phyloP scores from a whole-genome alignment of 2,113 vertebrate species.

The Corvus hawaiiensis region DNA sequence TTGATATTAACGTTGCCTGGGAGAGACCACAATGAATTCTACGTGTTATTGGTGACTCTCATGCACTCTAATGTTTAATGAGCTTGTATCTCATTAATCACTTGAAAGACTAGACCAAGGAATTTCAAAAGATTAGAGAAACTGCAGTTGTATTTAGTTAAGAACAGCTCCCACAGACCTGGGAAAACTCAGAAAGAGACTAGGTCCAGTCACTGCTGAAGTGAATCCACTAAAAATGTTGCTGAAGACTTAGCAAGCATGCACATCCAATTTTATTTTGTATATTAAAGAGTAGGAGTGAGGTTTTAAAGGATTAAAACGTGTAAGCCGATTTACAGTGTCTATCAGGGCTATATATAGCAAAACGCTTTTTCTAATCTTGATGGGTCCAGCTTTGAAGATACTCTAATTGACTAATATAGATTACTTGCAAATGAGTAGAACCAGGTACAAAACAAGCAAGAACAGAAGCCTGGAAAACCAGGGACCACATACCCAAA shows the following conservation, averaged over 20 bases:
- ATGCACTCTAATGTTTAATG: neutral
- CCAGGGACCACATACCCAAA: neutral
- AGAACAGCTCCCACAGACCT: neutral
- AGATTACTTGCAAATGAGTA: slow-evolving; percentile 21
- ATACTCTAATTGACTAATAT: slow-evolving; percentile 11
- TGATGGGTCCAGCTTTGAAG: neutral
- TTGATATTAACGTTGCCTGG: neutral
- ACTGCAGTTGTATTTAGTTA: neutral
- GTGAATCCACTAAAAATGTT: neutral
- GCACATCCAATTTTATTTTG: neutral
- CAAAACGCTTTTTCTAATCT: slow-evolving; percentile 19
- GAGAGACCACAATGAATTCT: neutral
- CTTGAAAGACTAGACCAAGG: neutral
- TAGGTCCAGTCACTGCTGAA: neutral
- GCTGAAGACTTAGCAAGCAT: neutral
- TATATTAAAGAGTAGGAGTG: neutral
- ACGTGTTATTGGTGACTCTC: neutral
- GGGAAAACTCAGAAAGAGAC: neutral
- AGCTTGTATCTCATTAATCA: neutral
- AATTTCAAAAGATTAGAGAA: slow-evolving; percentile 2
- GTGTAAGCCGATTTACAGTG: neutral
- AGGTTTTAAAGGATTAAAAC: slow-evolving; percentile 44
- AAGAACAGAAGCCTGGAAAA: neutral
- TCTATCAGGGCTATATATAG: slow-evolving; percentile 28
- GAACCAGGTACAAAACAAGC: neutral